Evolutionary conservation across 2,888 invertebrate genomes (phyloP), one percentile per base, ranked within the genome.

Genomic region (Drosophila testacea): DNA sequence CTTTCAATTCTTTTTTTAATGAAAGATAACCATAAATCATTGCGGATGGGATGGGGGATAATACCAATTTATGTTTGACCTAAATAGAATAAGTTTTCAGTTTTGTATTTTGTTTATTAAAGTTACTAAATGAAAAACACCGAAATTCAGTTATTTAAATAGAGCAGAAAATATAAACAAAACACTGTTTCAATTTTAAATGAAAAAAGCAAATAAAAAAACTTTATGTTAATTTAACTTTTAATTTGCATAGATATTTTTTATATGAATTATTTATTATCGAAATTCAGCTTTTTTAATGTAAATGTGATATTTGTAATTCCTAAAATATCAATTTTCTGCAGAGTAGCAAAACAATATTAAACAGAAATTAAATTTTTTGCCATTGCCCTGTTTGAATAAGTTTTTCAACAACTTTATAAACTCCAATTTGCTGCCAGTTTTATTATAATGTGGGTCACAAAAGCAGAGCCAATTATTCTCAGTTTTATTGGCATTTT

Each of bases 11-110:
- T 16, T 47, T 22, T 38, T 32, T 46, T 34, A 42, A 57, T 47
- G 27, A 52, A 61, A 42, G 9, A 10, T 42, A 30, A 22, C 50
- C 6, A 67, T 67, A 67, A 63, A 62, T 67, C 67, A 63, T 50
- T 9, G 9, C 34, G 39, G 16, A 9, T 54, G 41, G 11, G 4
- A 28, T 4, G 27, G 16, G 30, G 9, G 22, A 22, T 22, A 48
- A 7, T 32, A 4, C 13, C 10, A 39, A 47, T 56, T 62, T 62
- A 41, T 47, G 57, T 4, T 22, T 62, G 32, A 4, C 11, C 30
- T 56, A 13, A 56, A 16, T 30, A n/a, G 34, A 48, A 56, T 32
- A 39, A 47, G 32, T 47, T 27, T 39, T 27, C 27, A 56, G 27
- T 39, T 32, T 4, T 22, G 5, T 6, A 11, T 46, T 6, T 39